These are phyloP conservation scores for Diadophis punctatus DNA, from an alignment of 2,113 vertebrate genomes.

Conservation along the genomic window DNA sequence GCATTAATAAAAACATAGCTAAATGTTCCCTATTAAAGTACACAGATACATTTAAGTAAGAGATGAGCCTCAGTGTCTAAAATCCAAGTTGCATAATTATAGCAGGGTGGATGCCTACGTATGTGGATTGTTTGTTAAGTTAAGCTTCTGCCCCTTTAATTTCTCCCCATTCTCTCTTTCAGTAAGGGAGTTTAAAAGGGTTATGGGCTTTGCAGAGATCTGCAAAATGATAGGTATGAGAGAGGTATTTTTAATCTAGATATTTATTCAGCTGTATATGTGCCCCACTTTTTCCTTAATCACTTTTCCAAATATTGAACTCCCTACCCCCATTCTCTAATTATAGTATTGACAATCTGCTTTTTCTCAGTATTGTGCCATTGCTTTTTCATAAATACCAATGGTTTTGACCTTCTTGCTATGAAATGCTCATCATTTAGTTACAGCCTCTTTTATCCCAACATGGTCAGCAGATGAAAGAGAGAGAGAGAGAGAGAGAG, in stretches of 20 bases:
- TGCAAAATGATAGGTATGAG: background rate
- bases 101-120: conserved; percentile 60
- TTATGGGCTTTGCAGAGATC: background rate
- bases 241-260: background rate
- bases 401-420: conserved; percentile 20
- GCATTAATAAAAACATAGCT: conserved; percentile 80
- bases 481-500: background rate
- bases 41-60: conserved; percentile 81
- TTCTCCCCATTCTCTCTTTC: conserved; percentile 29
- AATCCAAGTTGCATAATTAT: conserved; percentile 72
- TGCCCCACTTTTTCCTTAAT: background rate
- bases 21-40: conserved; percentile 79
- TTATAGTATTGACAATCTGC: background rate
- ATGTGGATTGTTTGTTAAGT: conserved; percentile 49
- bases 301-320: background rate
- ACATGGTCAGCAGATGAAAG: background rate
- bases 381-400: conserved; percentile 37
- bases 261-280: conserved; percentile 3
- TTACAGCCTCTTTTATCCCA: conserved; percentile 19
- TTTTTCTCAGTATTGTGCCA: conserved; percentile 16
- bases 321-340: background rate
- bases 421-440: conserved; percentile 17
- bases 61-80: conserved; percentile 70
- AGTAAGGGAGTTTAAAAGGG: conserved; percentile 34
- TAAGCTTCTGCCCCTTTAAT: background rate